These are phyloP conservation scores for Tupiocoris notatus DNA, from an alignment of 2,888 invertebrate species.

Conservation along the genomic window DNA sequence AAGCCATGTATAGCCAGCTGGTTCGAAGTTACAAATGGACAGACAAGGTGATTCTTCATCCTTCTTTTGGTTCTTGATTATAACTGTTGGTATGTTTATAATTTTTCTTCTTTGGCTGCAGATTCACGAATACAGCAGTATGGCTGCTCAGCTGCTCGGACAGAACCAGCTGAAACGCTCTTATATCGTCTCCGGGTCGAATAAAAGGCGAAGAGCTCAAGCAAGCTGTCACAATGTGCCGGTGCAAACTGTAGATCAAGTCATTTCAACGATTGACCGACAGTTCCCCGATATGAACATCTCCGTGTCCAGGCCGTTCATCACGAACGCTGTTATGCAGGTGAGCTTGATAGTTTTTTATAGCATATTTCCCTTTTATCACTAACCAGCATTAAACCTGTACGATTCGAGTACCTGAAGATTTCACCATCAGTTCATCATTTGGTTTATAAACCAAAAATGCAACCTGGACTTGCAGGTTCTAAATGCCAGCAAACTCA, in stretches of 20 bases:
- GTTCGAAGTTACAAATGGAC: conserved; percentile 92
- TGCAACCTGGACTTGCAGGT: too few relatives aligned
- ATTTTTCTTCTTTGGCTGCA: too few relatives aligned
- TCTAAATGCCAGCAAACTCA: too few relatives aligned
- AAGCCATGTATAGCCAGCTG: conserved; percentile 80
- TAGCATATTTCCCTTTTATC: too few relatives aligned
- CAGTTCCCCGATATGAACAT: conserved; percentile 79
- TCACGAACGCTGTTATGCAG: conserved; percentile 85
- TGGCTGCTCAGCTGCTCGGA: conserved; percentile 74
- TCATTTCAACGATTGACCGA: conserved; percentile 74
- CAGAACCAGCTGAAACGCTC: conserved; percentile 86
- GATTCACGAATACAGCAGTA: conserved; percentile 80
- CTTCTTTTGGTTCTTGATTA: too few relatives aligned
- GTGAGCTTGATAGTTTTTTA: too few relatives aligned
- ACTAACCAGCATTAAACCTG: not conserved
- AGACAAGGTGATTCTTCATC: too few relatives aligned
- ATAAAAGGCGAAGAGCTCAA: conserved; percentile 75
- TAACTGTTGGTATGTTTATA: too few relatives aligned
- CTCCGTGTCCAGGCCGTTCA: conserved; percentile 80
- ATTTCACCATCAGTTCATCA: not conserved
- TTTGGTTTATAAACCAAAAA: too few relatives aligned
- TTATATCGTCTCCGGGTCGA: conserved; percentile 72
- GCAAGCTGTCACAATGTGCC: conserved; percentile 82
- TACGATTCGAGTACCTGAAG: not conserved
- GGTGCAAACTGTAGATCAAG: conserved; percentile 79